Base-by-base conservation (phyloP, 2,888 invertebrate species). In the Ennomos quercinarius region DNA sequence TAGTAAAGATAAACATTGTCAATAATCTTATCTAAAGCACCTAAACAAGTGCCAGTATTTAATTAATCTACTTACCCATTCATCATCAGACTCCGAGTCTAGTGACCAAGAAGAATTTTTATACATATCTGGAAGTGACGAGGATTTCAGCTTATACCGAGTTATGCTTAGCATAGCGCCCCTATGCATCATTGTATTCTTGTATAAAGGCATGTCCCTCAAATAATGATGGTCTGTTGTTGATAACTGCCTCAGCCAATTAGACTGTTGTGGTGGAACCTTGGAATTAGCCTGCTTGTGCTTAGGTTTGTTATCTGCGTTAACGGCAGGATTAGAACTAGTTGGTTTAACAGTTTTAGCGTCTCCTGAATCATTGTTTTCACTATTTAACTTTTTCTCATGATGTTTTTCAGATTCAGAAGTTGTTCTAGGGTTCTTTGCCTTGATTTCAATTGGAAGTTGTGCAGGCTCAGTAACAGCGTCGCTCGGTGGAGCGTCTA, bases 41-140 rank as follows among this genome's bases (percentile, higher is more conserved):
- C 27, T 17, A 17, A 17, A 2, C 27, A 27, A 27, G 27, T 27
- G 27, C 2, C 10, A 38, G n/a, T n/a, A 11, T 17, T 13, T 8
- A 34, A 46, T 46, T 17, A 17, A 17, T 3, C 17, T 2, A 10
- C 95, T 95, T 91, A 96, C 96, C 75, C 93, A 94, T 83, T 96
- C 96, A 75, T 95, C 95, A 36, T 95, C 95, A 8, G 87, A 86
- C 52, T 82, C 82, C 0, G 90, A 87, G 40, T 80, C 81, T 50
- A 97, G 90, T 0, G 97, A 96, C 74, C 96, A 96, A 94, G 96
- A 95, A 4, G 97, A 97, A 78, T 97, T 97, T 62, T 95, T 94
- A 76, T 96, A 97, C 76, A 98, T 97, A 83, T 98, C 96, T 0
- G 98, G 98, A 77, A 98, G 96, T 50, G 98, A 98, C 1, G 96